These are phyloP conservation scores for Papilio glaucus DNA, from an alignment of 1,140 invertebrate genomes.

Conservation along the genomic window DNA sequence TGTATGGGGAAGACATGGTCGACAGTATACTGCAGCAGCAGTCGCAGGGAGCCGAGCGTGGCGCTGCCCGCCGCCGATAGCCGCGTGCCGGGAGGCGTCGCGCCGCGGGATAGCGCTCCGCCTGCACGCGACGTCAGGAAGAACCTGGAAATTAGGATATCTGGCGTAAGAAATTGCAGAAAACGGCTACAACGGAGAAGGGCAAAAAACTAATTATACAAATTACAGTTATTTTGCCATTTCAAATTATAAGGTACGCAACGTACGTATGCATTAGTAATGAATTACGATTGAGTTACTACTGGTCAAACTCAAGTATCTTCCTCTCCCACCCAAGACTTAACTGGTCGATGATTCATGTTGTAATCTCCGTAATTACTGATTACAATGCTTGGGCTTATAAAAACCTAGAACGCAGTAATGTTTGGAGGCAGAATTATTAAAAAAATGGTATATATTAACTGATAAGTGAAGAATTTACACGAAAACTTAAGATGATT, in stretches of 20 bases:
- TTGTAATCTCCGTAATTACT: background rate
- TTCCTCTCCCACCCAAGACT: no score
- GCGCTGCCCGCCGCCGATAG: constrained; percentile 85
- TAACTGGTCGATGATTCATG: background rate
- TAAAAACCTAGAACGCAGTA: background rate
- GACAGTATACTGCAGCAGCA: constrained; percentile 94
- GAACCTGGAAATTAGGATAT: constrained; percentile 85
- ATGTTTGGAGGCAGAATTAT: background rate
- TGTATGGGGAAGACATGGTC: constrained; percentile 93
- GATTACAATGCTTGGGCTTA: background rate
- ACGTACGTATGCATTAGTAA: no score
- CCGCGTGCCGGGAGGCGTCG: constrained; percentile 87
- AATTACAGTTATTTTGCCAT: no score
- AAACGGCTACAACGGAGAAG: no score
- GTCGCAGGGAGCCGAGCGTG: constrained; percentile 90
- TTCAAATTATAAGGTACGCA: no score
- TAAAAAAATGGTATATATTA: no score
- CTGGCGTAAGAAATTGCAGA: background rate
- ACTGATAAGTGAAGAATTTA: no score
- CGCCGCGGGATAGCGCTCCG: constrained; percentile 85
- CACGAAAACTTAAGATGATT: no score
- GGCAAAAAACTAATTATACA: no score
- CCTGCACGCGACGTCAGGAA: constrained; percentile 90
- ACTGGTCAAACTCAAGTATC: no score
- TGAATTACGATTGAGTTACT: no score